Evolutionary conservation across 2,113 vertebrate genomes (phyloP).

Genomic region (Reinhardtius hippoglossoides): DNA sequence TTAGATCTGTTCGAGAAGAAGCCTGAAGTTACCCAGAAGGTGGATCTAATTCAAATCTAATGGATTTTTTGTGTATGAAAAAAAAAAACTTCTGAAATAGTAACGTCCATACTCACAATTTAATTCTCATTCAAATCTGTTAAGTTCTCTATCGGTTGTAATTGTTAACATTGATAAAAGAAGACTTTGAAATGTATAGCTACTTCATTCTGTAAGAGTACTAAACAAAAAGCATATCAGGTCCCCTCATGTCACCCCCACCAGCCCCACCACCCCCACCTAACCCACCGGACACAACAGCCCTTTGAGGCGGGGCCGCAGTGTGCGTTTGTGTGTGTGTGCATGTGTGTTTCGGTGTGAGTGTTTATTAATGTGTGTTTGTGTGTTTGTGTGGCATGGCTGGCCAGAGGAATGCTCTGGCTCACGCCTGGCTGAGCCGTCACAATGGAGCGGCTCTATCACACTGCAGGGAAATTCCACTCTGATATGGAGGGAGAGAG

Average conservation of each 20-base stretch:
- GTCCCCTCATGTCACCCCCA: conserved; percentile 20
- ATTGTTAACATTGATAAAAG: neutral
- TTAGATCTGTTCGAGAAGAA: neutral
- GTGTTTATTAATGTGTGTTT: conserved; percentile 70
- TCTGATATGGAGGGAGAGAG: conserved; percentile 59
- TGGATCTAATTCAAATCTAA: neutral
- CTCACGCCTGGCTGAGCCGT: conserved; percentile 82
- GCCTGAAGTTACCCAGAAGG: no score
- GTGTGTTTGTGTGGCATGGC: conserved; percentile 79
- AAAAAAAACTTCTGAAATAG: neutral
- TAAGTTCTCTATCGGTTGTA: neutral
- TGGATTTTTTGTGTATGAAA: neutral
- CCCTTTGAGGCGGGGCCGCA: conserved; percentile 59
- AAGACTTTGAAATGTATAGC: conserved; percentile 5
- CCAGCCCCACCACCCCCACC: conserved; percentile 24
- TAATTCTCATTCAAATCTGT: conserved; percentile 3
- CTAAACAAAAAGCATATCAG: conserved; percentile 45
- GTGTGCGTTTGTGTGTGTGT: conserved; percentile 64
- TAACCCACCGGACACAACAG: conserved; percentile 64
- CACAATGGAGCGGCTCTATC: conserved; percentile 84
- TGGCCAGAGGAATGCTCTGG: conserved; percentile 79
- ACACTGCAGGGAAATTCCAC: conserved; percentile 84
- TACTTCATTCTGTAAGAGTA: conserved; percentile 21
- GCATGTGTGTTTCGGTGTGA: conserved; percentile 65
- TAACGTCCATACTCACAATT: neutral